Percentiles rank a stretch among this genome's conserved stretches.
These are phyloP conservation scores for Oncorhynchus gorbuscha DNA, from an alignment of 2,113 vertebrate species.

Conservation along the genomic window DNA sequence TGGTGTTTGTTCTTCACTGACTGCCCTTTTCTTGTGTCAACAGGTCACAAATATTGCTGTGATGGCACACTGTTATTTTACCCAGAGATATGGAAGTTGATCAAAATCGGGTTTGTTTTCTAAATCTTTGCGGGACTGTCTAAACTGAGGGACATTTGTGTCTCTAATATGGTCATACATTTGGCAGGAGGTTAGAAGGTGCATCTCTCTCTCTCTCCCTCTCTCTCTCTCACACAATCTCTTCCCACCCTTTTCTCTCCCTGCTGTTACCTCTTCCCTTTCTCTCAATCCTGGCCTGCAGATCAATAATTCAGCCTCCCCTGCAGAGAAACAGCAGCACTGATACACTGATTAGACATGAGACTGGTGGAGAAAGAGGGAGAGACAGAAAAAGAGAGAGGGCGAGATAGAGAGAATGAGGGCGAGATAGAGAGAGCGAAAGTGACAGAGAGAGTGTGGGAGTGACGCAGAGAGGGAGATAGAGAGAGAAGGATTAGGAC, in stretches of 20 bases:
- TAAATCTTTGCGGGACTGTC: too few relatives aligned
- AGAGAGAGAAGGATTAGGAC: too few relatives aligned
- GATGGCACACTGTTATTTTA: too few relatives aligned
- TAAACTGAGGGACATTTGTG: too few relatives aligned
- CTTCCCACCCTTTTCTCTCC: background rate
- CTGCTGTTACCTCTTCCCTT: conserved; percentile 45
- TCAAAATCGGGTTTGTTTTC: too few relatives aligned
- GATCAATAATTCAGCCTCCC: conserved; percentile 65
- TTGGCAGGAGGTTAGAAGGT: too few relatives aligned
- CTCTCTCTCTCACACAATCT: background rate
- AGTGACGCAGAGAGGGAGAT: conserved; percentile 11
- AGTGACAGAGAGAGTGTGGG: conserved; percentile 17
- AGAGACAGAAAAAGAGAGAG: conserved; percentile 4
- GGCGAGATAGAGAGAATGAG: background rate
- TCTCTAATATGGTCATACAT: too few relatives aligned
- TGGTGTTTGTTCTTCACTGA: too few relatives aligned
- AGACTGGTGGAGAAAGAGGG: background rate
- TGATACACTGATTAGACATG: conserved; percentile 70
- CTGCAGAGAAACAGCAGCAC: conserved; percentile 51
- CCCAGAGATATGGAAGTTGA: too few relatives aligned
- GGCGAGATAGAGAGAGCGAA: background rate
- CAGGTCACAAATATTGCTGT: too few relatives aligned
- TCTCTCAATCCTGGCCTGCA: background rate
- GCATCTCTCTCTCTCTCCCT: too few relatives aligned
- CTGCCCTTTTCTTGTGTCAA: too few relatives aligned